Evolutionary conservation across 2,797 vertebrate species (phyloP), one percentile per base, ranked within the genome.

Genomic region (Pristis pectinata): DNA sequence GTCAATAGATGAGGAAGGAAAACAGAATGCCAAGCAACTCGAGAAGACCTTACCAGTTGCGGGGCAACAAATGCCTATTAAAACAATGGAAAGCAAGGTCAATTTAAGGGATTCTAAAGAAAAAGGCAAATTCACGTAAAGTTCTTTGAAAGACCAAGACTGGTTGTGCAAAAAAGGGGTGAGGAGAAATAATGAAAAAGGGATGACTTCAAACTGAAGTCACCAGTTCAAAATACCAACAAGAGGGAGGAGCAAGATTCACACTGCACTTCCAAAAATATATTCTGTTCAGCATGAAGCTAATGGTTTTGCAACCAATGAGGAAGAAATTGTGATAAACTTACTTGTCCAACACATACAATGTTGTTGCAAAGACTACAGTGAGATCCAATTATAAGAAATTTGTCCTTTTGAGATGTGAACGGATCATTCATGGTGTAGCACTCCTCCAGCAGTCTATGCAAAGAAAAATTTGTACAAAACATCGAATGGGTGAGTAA

Each of bases 401-500:
- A 99, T 95, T 96, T 98, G 44, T 97, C 97, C 96, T 96, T 98
- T 94, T 98, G 97, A 0, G 98, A 96, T 93, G 96, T 97, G 96
- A 99, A 99, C 9, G 98, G 98, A 96, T 99, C 98, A 95, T 96
- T 98, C 95, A 97, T 97, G 95, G 98, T 96, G 92, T 97, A 98
- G 95, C 98, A 97, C 94, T 99, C 98, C 95, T 99, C 98, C 59
- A 99, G 96, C 94, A 99, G 96, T 94, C 98, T 99, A 0, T 2
- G 95, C 56, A 94, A 96, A 89, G 4, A n/a, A 85, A 77, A 27
- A 83, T 83, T 91, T 64, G n/a, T 64, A n/a, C 82, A 41, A 91
- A 64, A 7, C 37, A 11, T 91, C 3, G 59, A 91, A n/a, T 91
- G 17, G 59, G 17, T 61, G 22, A 44, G 44, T 83, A 83, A 83